Percentiles rank a stretch among this genome's conserved stretches.
Evolutionary conservation across 1,140 invertebrate species (phyloP).

Genomic region (Drosophila teissieri): DNA sequence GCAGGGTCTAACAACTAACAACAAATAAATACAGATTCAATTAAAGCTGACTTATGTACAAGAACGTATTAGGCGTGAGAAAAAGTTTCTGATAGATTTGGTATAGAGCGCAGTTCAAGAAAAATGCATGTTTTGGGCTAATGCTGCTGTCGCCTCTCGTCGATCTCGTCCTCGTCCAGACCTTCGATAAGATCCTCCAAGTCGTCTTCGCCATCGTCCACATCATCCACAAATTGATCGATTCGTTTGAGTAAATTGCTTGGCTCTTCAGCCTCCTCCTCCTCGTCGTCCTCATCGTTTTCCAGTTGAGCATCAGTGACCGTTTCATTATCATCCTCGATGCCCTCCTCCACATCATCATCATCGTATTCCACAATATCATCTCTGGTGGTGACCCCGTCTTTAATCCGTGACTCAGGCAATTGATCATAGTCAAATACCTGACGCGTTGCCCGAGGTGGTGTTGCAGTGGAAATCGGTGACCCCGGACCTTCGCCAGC

Average conservation of each 20-base stretch:
- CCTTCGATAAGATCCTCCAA: conserved; percentile 69
- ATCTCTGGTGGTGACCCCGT: conserved; percentile 30
- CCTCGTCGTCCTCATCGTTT: conserved; percentile 35
- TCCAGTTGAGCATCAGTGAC: conserved; percentile 33
- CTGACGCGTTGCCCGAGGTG: conserved; percentile 69
- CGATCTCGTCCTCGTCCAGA: conserved; percentile 37
- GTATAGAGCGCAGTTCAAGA: conserved; percentile 79
- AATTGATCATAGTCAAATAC: conserved; percentile 84
- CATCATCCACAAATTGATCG: conserved; percentile 73
- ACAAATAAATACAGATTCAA: conserved; percentile 54
- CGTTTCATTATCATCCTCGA: conserved; percentile 31
- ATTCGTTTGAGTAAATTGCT: conserved; percentile 78
- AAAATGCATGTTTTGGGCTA: conserved; percentile 47
- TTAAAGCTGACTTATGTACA: conserved; percentile 80
- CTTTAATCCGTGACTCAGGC: conserved; percentile 75
- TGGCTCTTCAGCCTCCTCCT: conserved; percentile 26
- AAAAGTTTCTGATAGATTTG: conserved; percentile 79
- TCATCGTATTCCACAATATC: conserved; percentile 32
- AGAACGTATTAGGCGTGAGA: conserved; percentile 60
- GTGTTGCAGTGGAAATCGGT: conserved; percentile 57
- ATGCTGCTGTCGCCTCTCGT: conserved; percentile 52
- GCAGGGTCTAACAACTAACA: conserved; percentile 49
- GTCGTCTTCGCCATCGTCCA: conserved; percentile 70
- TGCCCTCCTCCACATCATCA: conserved; percentile 34
- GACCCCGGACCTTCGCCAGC: conserved; percentile 35